phyloP scores from a whole-genome alignment of 2,888 invertebrate genomes.

The Adineta ricciae region DNA sequence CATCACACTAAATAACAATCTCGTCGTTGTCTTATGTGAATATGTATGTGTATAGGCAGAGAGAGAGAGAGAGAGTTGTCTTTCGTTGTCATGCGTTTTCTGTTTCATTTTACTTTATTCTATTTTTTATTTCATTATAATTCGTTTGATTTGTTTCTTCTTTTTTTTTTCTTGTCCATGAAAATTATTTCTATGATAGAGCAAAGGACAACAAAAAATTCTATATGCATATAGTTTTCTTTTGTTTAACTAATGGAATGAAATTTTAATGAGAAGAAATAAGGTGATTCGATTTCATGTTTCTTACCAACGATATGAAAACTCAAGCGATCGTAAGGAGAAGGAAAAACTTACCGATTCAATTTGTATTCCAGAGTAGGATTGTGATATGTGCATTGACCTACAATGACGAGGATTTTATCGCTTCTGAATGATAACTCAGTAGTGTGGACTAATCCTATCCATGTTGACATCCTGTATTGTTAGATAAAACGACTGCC shows the following conservation, averaged over 20 bases:
- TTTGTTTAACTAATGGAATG: not conserved
- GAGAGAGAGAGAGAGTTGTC: not conserved
- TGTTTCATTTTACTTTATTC: constrained; percentile 5
- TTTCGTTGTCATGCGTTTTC: not conserved
- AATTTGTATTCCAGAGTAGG: no score
- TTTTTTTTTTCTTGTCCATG: not conserved
- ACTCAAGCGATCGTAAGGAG: no score
- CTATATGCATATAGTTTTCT: not conserved
- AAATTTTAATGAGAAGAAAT: not conserved
- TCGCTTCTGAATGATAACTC: not conserved
- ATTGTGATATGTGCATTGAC: no score
- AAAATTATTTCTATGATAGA: not conserved
- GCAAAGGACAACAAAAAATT: not conserved
- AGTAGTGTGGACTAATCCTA: not conserved
- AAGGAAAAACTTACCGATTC: no score
- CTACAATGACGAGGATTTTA: not conserved
- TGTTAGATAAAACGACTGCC: not conserved
- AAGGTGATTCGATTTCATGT: not conserved
- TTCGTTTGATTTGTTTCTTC: not conserved
- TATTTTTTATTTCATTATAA: not conserved
- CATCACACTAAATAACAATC: not conserved
- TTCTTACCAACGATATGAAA: no score
- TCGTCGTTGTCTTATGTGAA: not conserved
- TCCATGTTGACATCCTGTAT: not conserved
- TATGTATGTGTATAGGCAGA: no score